A percentile compares a stretch with the other conserved stretches of the same genome.
Conservation (phyloP, 2,113 vertebrate species). For the Archocentrus centrarchus region DNA sequence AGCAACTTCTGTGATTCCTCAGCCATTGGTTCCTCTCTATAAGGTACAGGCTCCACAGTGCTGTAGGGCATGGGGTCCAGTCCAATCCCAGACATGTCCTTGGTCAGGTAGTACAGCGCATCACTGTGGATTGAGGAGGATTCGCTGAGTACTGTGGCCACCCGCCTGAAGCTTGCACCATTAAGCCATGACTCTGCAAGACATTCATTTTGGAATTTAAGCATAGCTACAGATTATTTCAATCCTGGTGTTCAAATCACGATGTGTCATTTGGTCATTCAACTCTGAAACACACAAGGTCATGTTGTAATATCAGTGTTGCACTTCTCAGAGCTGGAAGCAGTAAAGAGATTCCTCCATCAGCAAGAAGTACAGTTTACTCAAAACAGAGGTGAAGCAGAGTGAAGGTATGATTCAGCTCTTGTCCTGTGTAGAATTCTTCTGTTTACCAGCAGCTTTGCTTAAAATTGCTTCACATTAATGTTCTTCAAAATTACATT, state of each 20-base stretch:
- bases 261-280: neutral
- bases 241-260: neutral
- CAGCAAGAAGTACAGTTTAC: neutral
- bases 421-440: neutral
- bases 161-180: constrained; percentile 23
- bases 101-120: constrained; percentile 78
- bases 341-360: neutral
- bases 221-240: neutral
- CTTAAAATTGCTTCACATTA: neutral
- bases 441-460: neutral
- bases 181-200: constrained; percentile 63
- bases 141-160: constrained; percentile 71
- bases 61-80: constrained; percentile 54
- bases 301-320: no score
- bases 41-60: constrained; percentile 54
- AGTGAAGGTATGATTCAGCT: constrained; percentile 15
- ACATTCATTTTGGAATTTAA: constrained; percentile 8
- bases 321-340: neutral
- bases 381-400: neutral
- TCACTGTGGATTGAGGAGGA: constrained; percentile 79
- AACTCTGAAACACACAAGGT: no score
- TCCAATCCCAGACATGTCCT: constrained; percentile 51
- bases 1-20: constrained; percentile 52
- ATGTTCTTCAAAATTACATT: no score
- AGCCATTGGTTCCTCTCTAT: constrained; percentile 16